Conservation (phyloP, 2,888 invertebrate genomes). For the Cordilura impudica region DNA sequence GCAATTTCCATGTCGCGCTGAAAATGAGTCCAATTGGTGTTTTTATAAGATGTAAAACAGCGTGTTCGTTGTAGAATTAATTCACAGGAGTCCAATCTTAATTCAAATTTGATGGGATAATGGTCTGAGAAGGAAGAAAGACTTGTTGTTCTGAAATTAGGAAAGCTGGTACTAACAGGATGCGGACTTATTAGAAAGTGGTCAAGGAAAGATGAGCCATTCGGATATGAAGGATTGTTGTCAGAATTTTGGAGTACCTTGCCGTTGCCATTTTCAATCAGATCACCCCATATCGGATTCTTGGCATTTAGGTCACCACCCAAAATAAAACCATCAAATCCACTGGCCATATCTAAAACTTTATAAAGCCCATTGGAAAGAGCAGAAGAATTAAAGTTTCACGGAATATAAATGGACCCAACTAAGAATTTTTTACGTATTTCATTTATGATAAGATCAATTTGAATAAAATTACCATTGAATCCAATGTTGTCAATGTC, state of each 20-base stretch:
- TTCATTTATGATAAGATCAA: not conserved
- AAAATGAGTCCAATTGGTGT: too few species aligned
- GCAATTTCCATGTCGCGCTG: too few species aligned
- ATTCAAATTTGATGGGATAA: too few species aligned
- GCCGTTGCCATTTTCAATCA: not conserved
- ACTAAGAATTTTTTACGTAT: not conserved
- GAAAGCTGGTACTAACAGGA: too few species aligned
- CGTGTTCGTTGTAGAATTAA: too few species aligned
- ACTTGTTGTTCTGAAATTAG: too few species aligned
- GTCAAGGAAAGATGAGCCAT: too few species aligned
- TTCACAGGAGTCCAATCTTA: too few species aligned
- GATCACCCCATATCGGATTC: not conserved
- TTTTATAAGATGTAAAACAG: too few species aligned
- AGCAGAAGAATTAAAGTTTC: not conserved
- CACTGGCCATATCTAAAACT: not conserved
- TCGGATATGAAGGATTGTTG: too few species aligned
- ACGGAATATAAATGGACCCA: not conserved
- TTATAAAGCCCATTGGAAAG: not conserved
- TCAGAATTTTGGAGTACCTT: not conserved
- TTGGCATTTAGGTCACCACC: constrained; percentile 9
- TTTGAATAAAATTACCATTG: not conserved
- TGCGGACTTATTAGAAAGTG: too few species aligned
- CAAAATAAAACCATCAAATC: not conserved
- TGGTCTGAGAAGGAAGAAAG: too few species aligned
- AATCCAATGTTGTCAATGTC: not conserved